These are phyloP conservation scores for Coilia nasus DNA, from an alignment of 2,797 vertebrate genomes.

Conservation along the genomic window DNA sequence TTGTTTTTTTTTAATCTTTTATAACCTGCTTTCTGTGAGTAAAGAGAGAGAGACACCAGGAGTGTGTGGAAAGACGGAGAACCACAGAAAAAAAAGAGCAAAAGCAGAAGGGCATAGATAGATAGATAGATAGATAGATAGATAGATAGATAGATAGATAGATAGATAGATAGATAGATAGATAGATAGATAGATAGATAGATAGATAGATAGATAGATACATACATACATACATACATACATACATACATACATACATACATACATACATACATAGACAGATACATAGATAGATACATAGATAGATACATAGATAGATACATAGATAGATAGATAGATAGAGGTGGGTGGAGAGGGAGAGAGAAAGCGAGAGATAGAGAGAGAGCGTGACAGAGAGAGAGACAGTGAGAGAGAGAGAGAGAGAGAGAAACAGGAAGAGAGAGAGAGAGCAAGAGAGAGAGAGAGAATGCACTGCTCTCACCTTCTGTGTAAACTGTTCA, in stretches of 20 bases:
- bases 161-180: neutral
- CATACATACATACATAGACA: too few relatives aligned
- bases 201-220: constrained; percentile 16
- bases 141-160: constrained; percentile 13
- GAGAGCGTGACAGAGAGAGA: too few relatives aligned
- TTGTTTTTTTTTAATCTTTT: neutral
- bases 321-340: neutral
- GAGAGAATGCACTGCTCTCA: constrained; percentile 53
- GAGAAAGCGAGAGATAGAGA: too few relatives aligned
- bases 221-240: neutral
- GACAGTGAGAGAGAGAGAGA: too few relatives aligned
- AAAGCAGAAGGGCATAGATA: neutral
- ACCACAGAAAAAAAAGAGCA: neutral
- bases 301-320: neutral
- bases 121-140: neutral
- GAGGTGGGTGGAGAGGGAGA: too few relatives aligned
- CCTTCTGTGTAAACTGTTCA: constrained; percentile 82
- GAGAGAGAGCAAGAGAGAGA: neutral
- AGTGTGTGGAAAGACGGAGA: neutral
- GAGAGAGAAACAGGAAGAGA: constrained; percentile 20
- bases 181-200: neutral
- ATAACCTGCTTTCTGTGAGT: constrained; percentile 41
- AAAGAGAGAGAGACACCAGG: constrained; percentile 2
- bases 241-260: neutral
- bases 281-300: constrained; percentile 9